Evolutionary conservation across 2,888 invertebrate species (phyloP).

Genomic region (Polydrusus tereticollis): DNA sequence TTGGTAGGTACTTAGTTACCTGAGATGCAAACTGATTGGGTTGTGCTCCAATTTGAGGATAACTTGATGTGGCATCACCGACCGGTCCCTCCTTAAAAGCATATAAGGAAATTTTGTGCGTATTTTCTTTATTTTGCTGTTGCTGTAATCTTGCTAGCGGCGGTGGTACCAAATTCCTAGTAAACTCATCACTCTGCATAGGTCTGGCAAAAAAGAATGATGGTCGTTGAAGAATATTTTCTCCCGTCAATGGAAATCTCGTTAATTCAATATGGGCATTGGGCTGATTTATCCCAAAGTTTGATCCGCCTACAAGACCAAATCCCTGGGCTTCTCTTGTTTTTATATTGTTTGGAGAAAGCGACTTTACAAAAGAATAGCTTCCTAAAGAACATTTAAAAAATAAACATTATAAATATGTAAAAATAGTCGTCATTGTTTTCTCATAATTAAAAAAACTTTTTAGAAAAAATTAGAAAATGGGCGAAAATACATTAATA

Average conservation of each 20-base stretch:
- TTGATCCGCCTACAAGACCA: slow-evolving; percentile 64
- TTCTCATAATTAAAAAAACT: no score
- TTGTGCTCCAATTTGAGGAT: slow-evolving; percentile 49
- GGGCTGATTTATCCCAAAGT: slow-evolving; percentile 66
- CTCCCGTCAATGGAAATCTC: slow-evolving; percentile 64
- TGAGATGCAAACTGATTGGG: slow-evolving; percentile 58
- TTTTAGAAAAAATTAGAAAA: no score
- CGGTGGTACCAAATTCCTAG: slow-evolving; percentile 68
- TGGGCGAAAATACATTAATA: no score
- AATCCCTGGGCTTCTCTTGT: slow-evolving; percentile 57
- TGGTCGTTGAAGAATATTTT: slow-evolving; percentile 61
- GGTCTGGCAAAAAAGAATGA: slow-evolving; percentile 55
- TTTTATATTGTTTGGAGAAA: slow-evolving; percentile 28
- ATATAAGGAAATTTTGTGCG: slow-evolving; percentile 38
- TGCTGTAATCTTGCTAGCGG: slow-evolving; percentile 52
- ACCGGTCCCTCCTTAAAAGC: slow-evolving; percentile 44
- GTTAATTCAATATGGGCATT: slow-evolving; percentile 63
- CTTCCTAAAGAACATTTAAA: slow-evolving; percentile 20
- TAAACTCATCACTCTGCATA: slow-evolving; percentile 64
- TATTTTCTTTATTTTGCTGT: slow-evolving; percentile 47
- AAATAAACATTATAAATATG: neutral
- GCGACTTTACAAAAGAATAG: slow-evolving; percentile 30
- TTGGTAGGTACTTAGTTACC: slow-evolving; percentile 40
- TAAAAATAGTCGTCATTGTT: no score
- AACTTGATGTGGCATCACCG: slow-evolving; percentile 39